Conservation (phyloP, 2,113 vertebrate species). For the Cyrtonyx montezumae region DNA sequence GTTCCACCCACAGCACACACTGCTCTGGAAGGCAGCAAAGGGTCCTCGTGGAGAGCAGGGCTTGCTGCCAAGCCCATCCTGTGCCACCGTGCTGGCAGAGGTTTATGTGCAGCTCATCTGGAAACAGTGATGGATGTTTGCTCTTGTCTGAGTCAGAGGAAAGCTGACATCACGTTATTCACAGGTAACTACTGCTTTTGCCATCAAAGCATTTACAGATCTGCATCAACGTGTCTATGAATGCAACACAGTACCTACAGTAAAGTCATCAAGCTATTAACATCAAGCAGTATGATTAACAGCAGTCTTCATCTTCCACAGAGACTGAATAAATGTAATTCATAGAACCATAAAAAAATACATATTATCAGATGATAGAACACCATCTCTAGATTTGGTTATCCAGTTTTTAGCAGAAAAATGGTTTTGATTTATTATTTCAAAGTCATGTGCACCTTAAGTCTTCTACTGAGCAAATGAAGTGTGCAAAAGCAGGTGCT, state of each 20-base stretch:
- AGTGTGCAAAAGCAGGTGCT: background rate
- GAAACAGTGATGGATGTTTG: fast-evolving
- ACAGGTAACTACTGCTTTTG: background rate
- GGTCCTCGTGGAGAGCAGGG: no score
- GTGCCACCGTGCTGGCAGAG: background rate
- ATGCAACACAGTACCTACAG: fast-evolving
- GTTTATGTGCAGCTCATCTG: background rate
- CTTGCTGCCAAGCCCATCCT: background rate
- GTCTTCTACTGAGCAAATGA: background rate
- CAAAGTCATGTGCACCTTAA: fast-evolving
- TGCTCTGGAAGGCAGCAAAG: fast-evolving
- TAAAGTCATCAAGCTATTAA: background rate
- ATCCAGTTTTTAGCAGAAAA: background rate
- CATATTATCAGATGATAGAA: fast-evolving
- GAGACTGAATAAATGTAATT: background rate
- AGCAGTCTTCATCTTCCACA: background rate
- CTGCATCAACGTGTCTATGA: fast-evolving
- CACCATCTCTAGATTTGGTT: fast-evolving
- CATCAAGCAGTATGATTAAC: background rate
- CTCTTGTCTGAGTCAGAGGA: background rate
- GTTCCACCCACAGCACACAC: fast-evolving
- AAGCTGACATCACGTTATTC: background rate
- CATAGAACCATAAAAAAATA: background rate
- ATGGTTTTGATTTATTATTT: background rate
- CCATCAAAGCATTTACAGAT: background rate